phyloP scores from a whole-genome alignment of 2,113 vertebrate species.

The Candoia aspera region DNA sequence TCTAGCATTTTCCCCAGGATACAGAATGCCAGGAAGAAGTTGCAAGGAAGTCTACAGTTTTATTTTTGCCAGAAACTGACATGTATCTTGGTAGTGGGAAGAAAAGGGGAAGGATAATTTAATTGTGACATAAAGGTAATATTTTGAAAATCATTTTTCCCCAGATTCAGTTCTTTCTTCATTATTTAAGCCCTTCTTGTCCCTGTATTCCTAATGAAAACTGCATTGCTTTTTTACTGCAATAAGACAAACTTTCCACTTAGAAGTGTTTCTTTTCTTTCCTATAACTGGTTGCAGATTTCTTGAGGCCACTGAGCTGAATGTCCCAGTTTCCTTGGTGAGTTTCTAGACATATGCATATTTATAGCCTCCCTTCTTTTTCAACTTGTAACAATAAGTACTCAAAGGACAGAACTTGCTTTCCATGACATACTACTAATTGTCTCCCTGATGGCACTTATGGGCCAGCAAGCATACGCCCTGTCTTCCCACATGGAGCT shows the following conservation, averaged over 20 bases:
- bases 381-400: constrained; percentile 40
- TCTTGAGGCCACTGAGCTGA: constrained; percentile 40
- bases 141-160: not conserved
- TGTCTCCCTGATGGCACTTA: constrained; percentile 57
- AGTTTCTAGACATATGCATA: constrained; percentile 52
- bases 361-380: constrained; percentile 44
- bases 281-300: constrained; percentile 43
- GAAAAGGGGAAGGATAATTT: not conserved
- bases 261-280: constrained; percentile 6
- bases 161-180: not conserved
- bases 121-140: not conserved
- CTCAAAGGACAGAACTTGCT: constrained; percentile 57
- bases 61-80: not conserved
- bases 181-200: not conserved
- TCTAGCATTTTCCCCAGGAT: not conserved
- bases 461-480: constrained; percentile 20
- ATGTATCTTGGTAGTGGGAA: not conserved
- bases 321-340: constrained; percentile 53
- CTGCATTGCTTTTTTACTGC: not conserved
- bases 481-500: constrained; percentile 2
- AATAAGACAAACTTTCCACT: not conserved
- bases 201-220: not conserved
- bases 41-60: not conserved
- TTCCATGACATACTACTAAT: constrained; percentile 64
- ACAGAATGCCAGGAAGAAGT: not conserved